Conservation (phyloP, 2,888 invertebrate species). For the Catocala fraxini region DNA sequence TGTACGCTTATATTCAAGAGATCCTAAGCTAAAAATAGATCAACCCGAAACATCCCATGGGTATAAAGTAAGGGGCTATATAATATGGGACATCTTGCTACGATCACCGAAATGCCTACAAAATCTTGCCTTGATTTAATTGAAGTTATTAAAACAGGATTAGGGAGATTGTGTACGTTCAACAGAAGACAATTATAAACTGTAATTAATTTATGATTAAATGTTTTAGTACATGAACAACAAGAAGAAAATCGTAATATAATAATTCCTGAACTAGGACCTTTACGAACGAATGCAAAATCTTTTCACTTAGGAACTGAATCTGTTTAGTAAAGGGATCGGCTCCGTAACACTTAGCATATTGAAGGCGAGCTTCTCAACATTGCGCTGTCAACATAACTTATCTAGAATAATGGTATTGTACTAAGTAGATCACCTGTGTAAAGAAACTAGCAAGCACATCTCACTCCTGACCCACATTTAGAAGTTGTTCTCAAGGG, state of each 20-base stretch:
- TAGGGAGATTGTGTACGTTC: neutral
- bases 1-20: neutral
- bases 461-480: constrained; percentile 5
- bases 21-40: neutral
- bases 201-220: constrained; percentile 4
- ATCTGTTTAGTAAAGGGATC: no score
- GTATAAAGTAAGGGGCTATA: constrained; percentile 1
- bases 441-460: neutral
- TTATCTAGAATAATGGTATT: neutral
- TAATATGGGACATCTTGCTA: constrained; percentile 9
- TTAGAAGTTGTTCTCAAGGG: constrained; percentile 5
- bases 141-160: constrained; percentile 11
- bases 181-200: no score
- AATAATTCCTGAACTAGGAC: neutral
- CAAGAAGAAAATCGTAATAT: no score
- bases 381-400: neutral
- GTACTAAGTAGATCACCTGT: neutral
- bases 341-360: no score
- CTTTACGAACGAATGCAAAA: neutral
- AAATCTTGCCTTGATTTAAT: constrained; percentile 11
- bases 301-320: no score
- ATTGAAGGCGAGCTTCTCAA: no score
- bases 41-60: constrained; percentile 1
- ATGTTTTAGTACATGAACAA: neutral
- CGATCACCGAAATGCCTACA: constrained; percentile 10